A percentile compares a stretch with the other conserved stretches of the same genome.
Evolutionary conservation across 2,888 invertebrate genomes (phyloP).

Genomic region (Trypoxylon attenuatum): DNA sequence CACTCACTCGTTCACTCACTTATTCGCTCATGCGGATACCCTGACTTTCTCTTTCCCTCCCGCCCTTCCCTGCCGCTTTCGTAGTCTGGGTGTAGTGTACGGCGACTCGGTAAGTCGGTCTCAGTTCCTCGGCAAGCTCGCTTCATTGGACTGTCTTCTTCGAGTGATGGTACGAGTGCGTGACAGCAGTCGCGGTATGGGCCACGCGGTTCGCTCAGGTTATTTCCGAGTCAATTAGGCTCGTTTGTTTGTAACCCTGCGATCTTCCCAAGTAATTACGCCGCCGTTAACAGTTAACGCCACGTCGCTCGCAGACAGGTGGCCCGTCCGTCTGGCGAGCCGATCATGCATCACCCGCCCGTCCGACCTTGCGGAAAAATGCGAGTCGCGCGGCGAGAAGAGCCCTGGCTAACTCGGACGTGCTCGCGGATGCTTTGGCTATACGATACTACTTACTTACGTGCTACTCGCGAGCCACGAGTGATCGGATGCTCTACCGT

Average conservation of each 20-base stretch:
- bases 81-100: not conserved
- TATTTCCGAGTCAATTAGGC: slow-evolving; percentile 74
- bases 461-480: too few species aligned
- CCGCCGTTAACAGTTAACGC: slow-evolving; percentile 70
- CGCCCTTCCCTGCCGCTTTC: not conserved
- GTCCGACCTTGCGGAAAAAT: not conserved
- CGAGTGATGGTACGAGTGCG: slow-evolving; percentile 13
- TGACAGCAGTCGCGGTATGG: slow-evolving; percentile 8
- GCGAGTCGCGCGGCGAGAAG: too few species aligned
- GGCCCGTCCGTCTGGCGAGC: slow-evolving; percentile 55
- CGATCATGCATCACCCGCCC: slow-evolving; percentile 52
- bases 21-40: too few species aligned
- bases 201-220: slow-evolving; percentile 44
- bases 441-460: too few species aligned
- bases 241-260: slow-evolving; percentile 69
- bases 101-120: not conserved
- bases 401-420: too few species aligned
- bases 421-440: too few species aligned
- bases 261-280: slow-evolving; percentile 71
- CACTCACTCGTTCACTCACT: too few species aligned
- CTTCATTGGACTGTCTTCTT: slow-evolving; percentile 20
- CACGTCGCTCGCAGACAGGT: slow-evolving; percentile 70
- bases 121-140: not conserved
- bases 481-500: too few species aligned
- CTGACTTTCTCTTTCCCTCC: not conserved